These are phyloP conservation scores for Pachydiplax longipennis DNA, from an alignment of 2,888 invertebrate species.

Conservation along the genomic window DNA sequence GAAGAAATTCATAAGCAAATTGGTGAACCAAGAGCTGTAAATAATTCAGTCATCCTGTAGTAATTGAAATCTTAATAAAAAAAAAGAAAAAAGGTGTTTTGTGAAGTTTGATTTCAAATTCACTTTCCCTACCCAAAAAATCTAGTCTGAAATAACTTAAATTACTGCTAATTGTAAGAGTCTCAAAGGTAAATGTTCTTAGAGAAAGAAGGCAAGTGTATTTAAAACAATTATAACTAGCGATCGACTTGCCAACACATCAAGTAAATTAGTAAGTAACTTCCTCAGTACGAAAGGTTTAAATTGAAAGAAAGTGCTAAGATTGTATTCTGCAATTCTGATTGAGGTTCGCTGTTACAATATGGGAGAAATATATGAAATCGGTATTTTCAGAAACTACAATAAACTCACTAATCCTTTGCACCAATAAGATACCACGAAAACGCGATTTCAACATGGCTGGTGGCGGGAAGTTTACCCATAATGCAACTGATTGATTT, in stretches of 20 bases:
- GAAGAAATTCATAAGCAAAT: background rate
- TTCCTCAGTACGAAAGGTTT: background rate
- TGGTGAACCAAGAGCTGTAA: background rate
- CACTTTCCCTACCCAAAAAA: no score
- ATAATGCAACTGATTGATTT: constrained; percentile 61
- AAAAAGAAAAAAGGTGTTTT: background rate
- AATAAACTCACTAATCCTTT: background rate
- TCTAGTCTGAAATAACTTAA: no score
- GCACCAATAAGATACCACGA: constrained; percentile 50
- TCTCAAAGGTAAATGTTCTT: no score
- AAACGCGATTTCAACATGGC: constrained; percentile 51
- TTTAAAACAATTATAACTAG: background rate
- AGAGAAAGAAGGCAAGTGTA: background rate
- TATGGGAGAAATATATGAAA: background rate
- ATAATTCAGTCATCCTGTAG: constrained; percentile 9
- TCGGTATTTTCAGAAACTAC: constrained; percentile 8
- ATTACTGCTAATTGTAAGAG: no score
- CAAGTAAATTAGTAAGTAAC: background rate
- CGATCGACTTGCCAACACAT: constrained; percentile 22
- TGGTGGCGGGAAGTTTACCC: constrained; percentile 58
- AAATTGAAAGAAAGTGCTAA: background rate
- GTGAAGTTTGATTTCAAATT: no score
- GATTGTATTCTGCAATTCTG: background rate
- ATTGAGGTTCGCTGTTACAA: background rate
- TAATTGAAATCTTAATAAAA: constrained; percentile 1